Conservation (phyloP, 2,113 vertebrate genomes). For the Cavia porcellus region DNA sequence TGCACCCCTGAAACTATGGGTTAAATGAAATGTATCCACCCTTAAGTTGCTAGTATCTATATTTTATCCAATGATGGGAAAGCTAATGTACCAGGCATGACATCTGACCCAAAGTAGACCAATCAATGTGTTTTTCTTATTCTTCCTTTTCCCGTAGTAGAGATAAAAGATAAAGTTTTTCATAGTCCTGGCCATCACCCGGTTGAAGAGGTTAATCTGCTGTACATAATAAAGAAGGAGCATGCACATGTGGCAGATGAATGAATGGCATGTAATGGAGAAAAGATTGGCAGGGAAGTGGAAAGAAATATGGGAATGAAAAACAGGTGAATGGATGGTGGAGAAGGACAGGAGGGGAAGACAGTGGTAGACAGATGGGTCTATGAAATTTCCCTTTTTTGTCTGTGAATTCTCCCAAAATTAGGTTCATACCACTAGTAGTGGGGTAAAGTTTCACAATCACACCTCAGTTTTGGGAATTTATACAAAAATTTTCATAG, state of each 20-base stretch:
- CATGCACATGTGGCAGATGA: neutral
- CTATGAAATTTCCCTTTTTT: neutral
- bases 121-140: neutral
- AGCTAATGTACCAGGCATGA: fast-evolving
- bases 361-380: fast-evolving
- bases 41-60: neutral
- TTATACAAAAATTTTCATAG: neutral
- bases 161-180: fast-evolving
- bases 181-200: fast-evolving
- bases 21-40: neutral
- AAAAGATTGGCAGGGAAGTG: neutral
- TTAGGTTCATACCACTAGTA: neutral
- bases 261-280: fast-evolving
- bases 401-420: neutral
- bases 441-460: neutral
- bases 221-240: neutral
- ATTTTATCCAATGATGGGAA: neutral
- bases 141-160: neutral
- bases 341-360: neutral
- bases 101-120: neutral
- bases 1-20: no score
- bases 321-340: neutral
- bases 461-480: neutral
- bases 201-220: neutral
- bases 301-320: neutral